Evolutionary conservation across 2,797 vertebrate genomes (phyloP), one percentile per base, ranked within the genome.

Genomic region (Pteropus rufus): DNA sequence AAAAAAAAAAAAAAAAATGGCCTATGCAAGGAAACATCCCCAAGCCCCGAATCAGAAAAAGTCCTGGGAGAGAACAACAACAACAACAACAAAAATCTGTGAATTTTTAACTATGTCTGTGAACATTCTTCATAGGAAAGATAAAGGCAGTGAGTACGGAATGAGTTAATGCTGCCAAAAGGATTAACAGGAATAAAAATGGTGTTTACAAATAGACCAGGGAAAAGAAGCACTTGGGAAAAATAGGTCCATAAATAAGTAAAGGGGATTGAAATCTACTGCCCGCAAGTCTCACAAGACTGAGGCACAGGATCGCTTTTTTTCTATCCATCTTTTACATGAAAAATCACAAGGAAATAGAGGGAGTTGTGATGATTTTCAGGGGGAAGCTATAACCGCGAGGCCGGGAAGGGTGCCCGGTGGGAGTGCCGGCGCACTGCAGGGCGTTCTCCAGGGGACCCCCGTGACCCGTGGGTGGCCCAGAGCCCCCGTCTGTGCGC

Each of bases 181-280:
- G 91, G 95, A 95, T 97, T 97, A 93, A 95, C 85, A 91, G 85
- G 88, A 95, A 97, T 97, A 94, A 93, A 95, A 95, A 84, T 89
- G 77, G 60, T 96, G 89, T 95, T 97, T 97, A 97, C 97, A 96
- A 89, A 94, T 89, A 87, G 73, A 91, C 92, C 49, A 77, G 70
- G 95, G 92, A 75, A 95, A 89, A 91, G 85, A 44, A 91, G 79
- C 82, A 67, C 85, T 89, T 86, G 93, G 95, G 93, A n/a, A 92
- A 97, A 96, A 96, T 19, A 83, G 70, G 92, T 36, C 96, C 91
- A 94, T 97, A 97, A 97, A 97, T 97, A 97, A 97, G 88, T 83
- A 96, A 97, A 89, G 64, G 29, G 93, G 82, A 95, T 79, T 95
- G 95, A 95, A 96, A 97, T 97, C 96, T 94, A 46, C 95, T 91